A percentile compares a stretch with the other conserved stretches of the same genome.
Conservation (phyloP, 2,888 invertebrate genomes). For the Pelosia muscerda region DNA sequence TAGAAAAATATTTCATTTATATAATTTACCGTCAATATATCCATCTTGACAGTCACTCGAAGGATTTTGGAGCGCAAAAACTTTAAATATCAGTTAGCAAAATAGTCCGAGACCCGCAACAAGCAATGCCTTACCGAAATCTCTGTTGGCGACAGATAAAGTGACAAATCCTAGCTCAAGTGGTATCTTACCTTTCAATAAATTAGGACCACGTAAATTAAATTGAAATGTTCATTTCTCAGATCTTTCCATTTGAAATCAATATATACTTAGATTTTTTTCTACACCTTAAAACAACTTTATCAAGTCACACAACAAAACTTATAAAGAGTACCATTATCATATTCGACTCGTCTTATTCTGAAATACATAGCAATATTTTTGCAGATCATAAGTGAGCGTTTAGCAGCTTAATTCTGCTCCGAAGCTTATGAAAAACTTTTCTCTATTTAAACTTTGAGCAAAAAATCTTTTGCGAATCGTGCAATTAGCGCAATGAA, state of each 20-base stretch:
- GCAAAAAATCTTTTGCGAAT: slow-evolving; percentile 35
- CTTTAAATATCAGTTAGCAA: not conserved
- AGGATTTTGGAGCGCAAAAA: not conserved
- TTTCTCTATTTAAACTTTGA: slow-evolving; percentile 28
- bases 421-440: slow-evolving; percentile 27
- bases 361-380: not conserved
- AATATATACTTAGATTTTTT: too few relatives aligned
- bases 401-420: slow-evolving; percentile 24
- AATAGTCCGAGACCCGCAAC: not conserved
- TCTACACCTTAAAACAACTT: not conserved
- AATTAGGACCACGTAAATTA: not conserved
- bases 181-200: not conserved
- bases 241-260: too few relatives aligned
- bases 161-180: not conserved
- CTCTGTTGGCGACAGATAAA: not conserved
- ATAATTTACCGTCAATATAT: not conserved
- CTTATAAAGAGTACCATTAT: not conserved
- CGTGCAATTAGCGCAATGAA: slow-evolving; percentile 46
- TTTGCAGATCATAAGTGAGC: slow-evolving; percentile 25
- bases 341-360: not conserved
- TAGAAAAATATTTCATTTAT: not conserved
- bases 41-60: not conserved
- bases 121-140: not conserved
- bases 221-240: not conserved
- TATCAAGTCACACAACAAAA: not conserved